phyloP scores from a whole-genome alignment of 2,888 invertebrate species.

The Euzetes globulus region DNA sequence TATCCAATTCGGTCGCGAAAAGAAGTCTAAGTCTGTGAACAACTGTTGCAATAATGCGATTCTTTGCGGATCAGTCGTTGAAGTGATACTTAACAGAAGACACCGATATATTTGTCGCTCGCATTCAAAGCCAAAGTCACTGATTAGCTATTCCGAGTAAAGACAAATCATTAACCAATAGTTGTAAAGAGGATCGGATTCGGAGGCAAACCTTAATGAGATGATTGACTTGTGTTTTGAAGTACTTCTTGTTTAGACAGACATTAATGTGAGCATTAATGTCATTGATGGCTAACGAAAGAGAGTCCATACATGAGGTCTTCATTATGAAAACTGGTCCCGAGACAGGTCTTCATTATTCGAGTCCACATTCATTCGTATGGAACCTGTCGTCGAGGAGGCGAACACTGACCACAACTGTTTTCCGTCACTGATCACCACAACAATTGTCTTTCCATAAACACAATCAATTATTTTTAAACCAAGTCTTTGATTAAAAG shows the following conservation, averaged over 20 bases:
- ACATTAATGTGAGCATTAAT: slow-evolving; percentile 20
- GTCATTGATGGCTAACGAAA: slow-evolving; percentile 31
- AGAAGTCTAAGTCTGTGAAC: slow-evolving; percentile 29
- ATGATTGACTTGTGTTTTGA: slow-evolving; percentile 30
- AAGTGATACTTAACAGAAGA: slow-evolving; percentile 1
- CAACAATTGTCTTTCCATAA: neutral
- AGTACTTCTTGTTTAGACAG: neutral
- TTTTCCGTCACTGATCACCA: neutral
- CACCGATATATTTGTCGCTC: slow-evolving; percentile 33
- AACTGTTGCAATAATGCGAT: slow-evolving; percentile 25
- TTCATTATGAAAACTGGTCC: slow-evolving; percentile 20
- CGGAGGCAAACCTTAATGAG: slow-evolving; percentile 18
- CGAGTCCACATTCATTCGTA: slow-evolving; percentile 12
- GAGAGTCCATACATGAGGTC: slow-evolving; percentile 29
- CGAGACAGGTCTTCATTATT: slow-evolving; percentile 18
- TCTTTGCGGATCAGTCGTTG: slow-evolving; percentile 2
- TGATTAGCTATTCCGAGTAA: slow-evolving; percentile 14
- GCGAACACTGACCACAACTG: neutral
- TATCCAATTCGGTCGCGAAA: slow-evolving; percentile 27
- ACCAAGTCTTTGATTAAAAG: neutral
- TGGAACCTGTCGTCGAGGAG: neutral
- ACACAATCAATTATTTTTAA: neutral
- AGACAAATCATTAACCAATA: neutral
- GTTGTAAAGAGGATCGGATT: neutral
- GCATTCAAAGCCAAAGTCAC: slow-evolving; percentile 34